Evolutionary conservation across 2,888 invertebrate species (phyloP).

Genomic region (Monopis laevigella): DNA sequence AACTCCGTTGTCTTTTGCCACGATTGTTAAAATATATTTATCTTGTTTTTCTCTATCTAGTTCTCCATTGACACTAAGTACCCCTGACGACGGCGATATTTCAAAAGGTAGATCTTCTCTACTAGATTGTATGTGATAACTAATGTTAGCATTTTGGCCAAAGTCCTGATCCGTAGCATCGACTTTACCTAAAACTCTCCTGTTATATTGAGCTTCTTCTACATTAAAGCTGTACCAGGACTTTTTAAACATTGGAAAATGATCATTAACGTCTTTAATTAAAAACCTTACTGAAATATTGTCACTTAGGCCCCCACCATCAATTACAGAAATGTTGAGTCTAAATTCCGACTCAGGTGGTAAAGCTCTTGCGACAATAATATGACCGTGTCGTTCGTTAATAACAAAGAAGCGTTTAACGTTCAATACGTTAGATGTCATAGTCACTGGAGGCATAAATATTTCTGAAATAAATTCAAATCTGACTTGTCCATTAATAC

Average conservation of each 20-base stretch:
- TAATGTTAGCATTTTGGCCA: constrained; percentile 81
- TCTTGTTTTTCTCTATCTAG: constrained; percentile 80
- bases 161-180: constrained; percentile 83
- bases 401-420: constrained; percentile 77
- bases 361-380: constrained; percentile 75
- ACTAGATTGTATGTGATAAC: constrained; percentile 70
- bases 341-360: constrained; percentile 80
- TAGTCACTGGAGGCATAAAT: constrained; percentile 64
- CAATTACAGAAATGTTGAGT: constrained; percentile 79
- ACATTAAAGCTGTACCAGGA: constrained; percentile 86
- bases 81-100: constrained; percentile 74
- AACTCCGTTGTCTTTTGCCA: constrained; percentile 78
- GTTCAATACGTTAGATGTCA: constrained; percentile 48
- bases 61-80: constrained; percentile 76
- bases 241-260: constrained; percentile 83
- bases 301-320: constrained; percentile 79
- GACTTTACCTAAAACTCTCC: constrained; percentile 77
- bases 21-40: constrained; percentile 75
- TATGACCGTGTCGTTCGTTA: constrained; percentile 78
- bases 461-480: constrained; percentile 77
- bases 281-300: constrained; percentile 75
- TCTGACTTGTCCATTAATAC: constrained; percentile 74
- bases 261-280: constrained; percentile 84
- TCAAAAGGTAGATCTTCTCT: constrained; percentile 71
- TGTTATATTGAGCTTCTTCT: constrained; percentile 79